A percentile compares a stretch with the other conserved stretches of the same genome.
Conservation (phyloP, 2,888 invertebrate genomes). For the Drosophila dives region DNA sequence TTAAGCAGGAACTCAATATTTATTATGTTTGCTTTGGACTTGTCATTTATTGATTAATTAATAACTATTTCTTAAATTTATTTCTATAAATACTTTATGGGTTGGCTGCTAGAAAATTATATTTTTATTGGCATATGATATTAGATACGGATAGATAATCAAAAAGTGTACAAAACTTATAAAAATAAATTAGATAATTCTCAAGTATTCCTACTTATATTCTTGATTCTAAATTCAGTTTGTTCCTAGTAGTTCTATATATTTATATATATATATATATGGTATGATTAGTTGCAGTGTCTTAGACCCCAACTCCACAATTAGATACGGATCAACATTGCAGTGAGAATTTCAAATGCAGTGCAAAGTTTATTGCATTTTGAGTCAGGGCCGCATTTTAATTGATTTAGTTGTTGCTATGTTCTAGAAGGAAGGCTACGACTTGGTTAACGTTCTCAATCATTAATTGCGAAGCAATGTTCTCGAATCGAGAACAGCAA, state of each 20-base stretch:
- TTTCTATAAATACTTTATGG: neutral
- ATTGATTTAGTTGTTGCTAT: conserved; percentile 19
- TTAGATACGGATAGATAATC: neutral
- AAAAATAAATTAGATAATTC: neutral
- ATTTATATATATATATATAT: neutral
- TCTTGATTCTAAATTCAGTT: neutral
- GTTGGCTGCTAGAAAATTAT: neutral
- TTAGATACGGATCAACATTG: conserved; percentile 35
- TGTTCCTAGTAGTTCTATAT: neutral
- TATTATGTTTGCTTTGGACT: neutral
- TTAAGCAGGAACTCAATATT: neutral
- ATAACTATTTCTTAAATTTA: neutral
- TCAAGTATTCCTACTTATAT: neutral
- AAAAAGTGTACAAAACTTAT: neutral
- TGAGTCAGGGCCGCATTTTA: conserved; percentile 5
- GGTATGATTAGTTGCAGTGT: conserved; percentile 8
- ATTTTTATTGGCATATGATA: neutral
- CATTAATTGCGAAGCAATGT: neutral
- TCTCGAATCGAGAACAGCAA: neutral
- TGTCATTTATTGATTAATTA: neutral
- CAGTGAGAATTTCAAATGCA: conserved; percentile 21
- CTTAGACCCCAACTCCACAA: conserved; percentile 13
- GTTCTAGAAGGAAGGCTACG: conserved; percentile 11
- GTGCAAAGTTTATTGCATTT: conserved; percentile 38
- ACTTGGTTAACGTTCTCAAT: neutral